These are phyloP conservation scores for Allolobophora icterica DNA, from an alignment of 2,888 invertebrate genomes.

Conservation along the genomic window DNA sequence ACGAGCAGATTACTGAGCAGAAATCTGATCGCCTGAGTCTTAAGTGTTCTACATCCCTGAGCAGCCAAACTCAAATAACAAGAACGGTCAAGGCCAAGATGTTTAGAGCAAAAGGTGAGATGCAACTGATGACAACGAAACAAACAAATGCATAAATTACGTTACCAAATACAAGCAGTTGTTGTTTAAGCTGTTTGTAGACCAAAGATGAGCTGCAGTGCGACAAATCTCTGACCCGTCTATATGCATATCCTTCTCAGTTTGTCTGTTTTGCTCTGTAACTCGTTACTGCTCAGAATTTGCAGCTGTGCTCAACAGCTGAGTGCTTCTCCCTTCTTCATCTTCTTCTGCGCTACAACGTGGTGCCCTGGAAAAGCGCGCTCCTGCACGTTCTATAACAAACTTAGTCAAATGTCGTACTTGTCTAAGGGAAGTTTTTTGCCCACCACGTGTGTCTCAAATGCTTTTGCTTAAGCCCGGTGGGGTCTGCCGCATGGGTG, in stretches of 20 bases:
- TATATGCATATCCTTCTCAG: background rate
- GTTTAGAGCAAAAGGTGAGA: background rate
- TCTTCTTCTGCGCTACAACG: background rate
- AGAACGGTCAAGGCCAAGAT: background rate
- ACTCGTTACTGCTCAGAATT: background rate
- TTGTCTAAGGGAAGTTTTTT: background rate
- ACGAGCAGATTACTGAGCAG: too few relatives aligned
- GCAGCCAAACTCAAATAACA: background rate
- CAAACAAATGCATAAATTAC: slow-evolving; percentile 17
- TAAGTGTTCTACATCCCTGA: background rate
- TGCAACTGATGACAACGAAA: background rate
- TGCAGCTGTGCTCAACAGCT: slow-evolving; percentile 8
- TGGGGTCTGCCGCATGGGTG: background rate
- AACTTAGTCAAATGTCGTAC: background rate
- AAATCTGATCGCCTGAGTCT: background rate
- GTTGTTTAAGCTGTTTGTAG: background rate
- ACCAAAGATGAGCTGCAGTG: background rate
- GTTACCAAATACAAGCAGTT: background rate
- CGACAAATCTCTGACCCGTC: background rate
- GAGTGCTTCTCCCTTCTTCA: background rate
- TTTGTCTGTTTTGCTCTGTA: background rate
- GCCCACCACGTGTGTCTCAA: background rate
- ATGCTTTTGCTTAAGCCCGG: background rate
- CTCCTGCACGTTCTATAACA: background rate
- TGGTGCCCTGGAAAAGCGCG: background rate